Evolutionary conservation across 2,888 invertebrate species (phyloP).

Genomic region (Phengaris alcon): DNA sequence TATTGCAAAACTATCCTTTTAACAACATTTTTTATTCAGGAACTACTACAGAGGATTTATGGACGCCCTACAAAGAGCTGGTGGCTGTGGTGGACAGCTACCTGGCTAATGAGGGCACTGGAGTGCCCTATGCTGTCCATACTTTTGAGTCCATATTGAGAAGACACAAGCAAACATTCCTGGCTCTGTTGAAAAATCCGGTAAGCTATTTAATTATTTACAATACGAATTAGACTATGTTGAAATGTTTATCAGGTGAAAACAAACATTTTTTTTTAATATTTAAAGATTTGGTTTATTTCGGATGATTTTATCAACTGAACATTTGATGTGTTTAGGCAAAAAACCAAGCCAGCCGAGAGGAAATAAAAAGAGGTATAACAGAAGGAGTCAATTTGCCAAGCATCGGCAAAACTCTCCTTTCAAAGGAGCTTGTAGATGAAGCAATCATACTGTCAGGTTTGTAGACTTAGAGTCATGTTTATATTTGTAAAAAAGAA

Average conservation of each 20-base stretch:
- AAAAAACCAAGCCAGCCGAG: constrained; percentile 87
- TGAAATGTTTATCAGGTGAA: too few species aligned
- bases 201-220: constrained; percentile 74
- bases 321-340: constrained; percentile 72
- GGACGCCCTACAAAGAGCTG: constrained; percentile 91
- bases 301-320: background rate
- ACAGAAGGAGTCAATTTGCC: constrained; percentile 88
- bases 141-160: constrained; percentile 87
- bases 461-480: constrained; percentile 35
- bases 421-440: constrained; percentile 92
- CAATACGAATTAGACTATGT: background rate
- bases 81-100: constrained; percentile 84
- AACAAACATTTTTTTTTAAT: too few species aligned
- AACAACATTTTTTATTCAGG: constrained; percentile 45
- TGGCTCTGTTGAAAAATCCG: constrained; percentile 90
- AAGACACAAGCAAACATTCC: constrained; percentile 91
- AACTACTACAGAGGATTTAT: constrained; percentile 84
- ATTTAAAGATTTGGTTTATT: background rate
- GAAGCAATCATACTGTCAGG: constrained; percentile 94
- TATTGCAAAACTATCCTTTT: background rate
- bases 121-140: constrained; percentile 79
- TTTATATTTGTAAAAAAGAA: background rate
- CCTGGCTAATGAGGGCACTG: constrained; percentile 79
- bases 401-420: constrained; percentile 84
- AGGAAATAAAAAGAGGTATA: constrained; percentile 88